These are phyloP conservation scores for Bubo bubo DNA, from an alignment of 2,113 vertebrate genomes.

Conservation along the genomic window DNA sequence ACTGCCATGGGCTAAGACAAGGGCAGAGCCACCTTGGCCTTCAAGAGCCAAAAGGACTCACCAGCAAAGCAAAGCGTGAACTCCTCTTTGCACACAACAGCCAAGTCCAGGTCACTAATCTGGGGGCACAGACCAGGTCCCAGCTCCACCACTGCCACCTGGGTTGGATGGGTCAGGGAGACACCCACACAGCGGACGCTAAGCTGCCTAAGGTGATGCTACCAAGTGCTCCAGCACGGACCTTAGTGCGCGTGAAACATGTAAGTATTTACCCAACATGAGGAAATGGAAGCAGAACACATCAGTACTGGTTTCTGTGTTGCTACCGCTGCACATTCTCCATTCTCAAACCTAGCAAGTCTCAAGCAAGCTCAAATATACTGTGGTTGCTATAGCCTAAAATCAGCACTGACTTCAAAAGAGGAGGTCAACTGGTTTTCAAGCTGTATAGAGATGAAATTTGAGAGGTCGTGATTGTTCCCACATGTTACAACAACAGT, in stretches of 20 bases:
- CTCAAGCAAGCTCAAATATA: not conserved
- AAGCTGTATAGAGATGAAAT: not conserved
- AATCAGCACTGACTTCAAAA: not conserved
- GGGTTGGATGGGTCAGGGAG: not conserved
- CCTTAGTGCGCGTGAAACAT: not conserved
- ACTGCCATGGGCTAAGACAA: not conserved
- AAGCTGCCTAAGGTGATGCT: not conserved
- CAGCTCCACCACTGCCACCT: not conserved
- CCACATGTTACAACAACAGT: not conserved
- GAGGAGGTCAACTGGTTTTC: not conserved
- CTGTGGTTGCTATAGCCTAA: not conserved
- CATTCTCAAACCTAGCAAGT: not conserved
- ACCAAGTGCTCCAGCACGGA: accelerated
- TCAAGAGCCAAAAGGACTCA: not conserved
- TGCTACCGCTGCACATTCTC: not conserved
- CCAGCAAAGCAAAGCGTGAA: not conserved
- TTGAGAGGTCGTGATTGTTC: not conserved
- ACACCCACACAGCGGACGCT: not conserved
- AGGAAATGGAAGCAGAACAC: not conserved
- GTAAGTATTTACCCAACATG: not conserved
- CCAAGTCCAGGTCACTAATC: not conserved
- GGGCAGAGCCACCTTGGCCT: not conserved
- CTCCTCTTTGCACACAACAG: not conserved
- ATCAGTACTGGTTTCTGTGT: not conserved
- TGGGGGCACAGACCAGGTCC: not conserved